Conservation (phyloP, 2,888 invertebrate genomes). For the Onthophagus sagittarius region DNA sequence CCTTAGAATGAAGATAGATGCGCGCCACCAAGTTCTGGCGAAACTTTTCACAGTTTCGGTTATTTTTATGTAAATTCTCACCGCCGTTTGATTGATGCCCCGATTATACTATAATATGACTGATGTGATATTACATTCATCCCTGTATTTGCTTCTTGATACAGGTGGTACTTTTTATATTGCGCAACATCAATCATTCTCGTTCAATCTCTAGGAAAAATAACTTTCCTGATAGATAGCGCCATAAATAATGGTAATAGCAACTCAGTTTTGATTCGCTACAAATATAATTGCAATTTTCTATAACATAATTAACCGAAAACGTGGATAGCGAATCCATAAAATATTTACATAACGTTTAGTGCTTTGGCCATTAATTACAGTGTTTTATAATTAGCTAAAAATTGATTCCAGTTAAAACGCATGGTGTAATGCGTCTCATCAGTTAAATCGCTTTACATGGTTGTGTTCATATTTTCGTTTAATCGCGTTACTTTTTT, state of each 20-base stretch:
- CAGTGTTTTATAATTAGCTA: neutral
- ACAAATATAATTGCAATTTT: too few relatives aligned
- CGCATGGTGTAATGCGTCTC: neutral
- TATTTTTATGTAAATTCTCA: slow-evolving; percentile 10
- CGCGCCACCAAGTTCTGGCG: neutral
- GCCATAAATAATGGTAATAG: neutral
- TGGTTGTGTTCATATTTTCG: neutral
- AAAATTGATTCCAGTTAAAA: neutral
- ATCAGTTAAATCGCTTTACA: neutral
- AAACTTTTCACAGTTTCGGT: slow-evolving; percentile 6
- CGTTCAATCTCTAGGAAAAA: neutral
- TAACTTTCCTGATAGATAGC: neutral
- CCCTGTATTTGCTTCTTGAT: slow-evolving; percentile 5
- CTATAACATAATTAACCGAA: too few relatives aligned
- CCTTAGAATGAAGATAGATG: slow-evolving; percentile 11
- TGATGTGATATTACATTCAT: slow-evolving; percentile 14
- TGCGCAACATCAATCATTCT: slow-evolving; percentile 11
- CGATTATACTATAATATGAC: slow-evolving; percentile 8
- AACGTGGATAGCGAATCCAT: too few relatives aligned
- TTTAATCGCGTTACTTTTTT: neutral
- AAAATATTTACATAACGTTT: too few relatives aligned
- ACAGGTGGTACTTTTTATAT: slow-evolving; percentile 14
- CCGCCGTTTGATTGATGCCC: slow-evolving; percentile 8
- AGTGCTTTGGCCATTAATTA: neutral
- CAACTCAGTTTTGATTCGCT: too few relatives aligned